These are phyloP conservation scores for Eupithecia subumbrata DNA, from an alignment of 2,888 invertebrate genomes.

Conservation along the genomic window DNA sequence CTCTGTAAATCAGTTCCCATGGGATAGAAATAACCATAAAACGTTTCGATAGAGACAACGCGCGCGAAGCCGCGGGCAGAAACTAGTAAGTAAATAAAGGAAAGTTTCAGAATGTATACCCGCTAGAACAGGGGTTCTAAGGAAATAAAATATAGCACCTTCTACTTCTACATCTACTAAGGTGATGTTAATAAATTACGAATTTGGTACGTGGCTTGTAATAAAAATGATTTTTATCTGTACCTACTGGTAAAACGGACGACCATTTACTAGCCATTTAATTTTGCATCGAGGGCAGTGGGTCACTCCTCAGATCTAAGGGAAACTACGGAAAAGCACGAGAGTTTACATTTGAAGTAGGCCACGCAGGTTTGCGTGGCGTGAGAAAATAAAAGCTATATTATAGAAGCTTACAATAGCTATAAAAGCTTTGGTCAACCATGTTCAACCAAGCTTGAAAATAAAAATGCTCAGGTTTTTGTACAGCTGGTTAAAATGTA, in stretches of 20 bases:
- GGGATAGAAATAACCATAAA: no score
- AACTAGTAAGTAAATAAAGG: background rate
- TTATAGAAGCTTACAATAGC: conserved; percentile 29
- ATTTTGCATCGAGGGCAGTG: conserved; percentile 66
- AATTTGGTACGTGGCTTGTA: background rate
- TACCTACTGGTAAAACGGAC: conserved; percentile 32
- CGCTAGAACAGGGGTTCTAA: background rate
- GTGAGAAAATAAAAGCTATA: conserved; percentile 49
- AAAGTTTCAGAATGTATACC: background rate
- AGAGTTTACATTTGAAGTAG: conserved; percentile 57
- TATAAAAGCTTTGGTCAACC: conserved; percentile 40
- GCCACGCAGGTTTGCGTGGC: conserved; percentile 66
- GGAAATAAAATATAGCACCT: no score
- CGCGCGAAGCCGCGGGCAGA: no score
- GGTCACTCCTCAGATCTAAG: conserved; percentile 68
- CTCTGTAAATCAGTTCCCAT: no score
- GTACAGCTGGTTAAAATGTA: background rate
- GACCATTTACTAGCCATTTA: conserved; percentile 32
- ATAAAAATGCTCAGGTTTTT: background rate
- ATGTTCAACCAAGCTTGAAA: conserved; percentile 1
- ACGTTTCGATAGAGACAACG: no score
- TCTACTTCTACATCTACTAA: no score
- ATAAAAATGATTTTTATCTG: background rate
- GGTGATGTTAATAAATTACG: background rate
- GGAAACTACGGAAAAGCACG: conserved; percentile 61